Percentiles rank a stretch among this genome's conserved stretches.
Conservation (phyloP, 2,797 vertebrate genomes). For the Spheniscus humboldti region DNA sequence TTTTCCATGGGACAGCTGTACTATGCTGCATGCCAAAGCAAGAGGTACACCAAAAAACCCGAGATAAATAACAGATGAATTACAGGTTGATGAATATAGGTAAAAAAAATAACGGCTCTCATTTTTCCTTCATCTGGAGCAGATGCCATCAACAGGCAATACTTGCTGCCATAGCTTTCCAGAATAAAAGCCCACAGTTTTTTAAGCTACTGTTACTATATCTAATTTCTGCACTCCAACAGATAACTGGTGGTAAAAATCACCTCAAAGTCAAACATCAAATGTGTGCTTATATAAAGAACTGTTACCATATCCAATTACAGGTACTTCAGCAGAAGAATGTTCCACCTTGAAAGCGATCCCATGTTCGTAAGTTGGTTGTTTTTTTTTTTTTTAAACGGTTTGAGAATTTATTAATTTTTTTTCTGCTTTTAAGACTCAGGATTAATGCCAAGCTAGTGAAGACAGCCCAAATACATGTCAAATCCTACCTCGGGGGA, state of each 20-base stretch:
- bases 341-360: accelerated
- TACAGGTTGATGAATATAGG: not conserved
- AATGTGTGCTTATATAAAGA: not conserved
- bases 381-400: not conserved
- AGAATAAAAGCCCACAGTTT: not conserved
- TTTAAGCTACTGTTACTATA: not conserved
- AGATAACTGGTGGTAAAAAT: not conserved
- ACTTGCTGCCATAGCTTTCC: not conserved
- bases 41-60: not conserved
- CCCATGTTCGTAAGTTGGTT: accelerated
- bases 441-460: not conserved
- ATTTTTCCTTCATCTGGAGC: not conserved
- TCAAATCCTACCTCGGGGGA: constrained; percentile 85
- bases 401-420: accelerated
- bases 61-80: not conserved
- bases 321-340: not conserved
- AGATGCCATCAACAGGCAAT: not conserved
- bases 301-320: not conserved
- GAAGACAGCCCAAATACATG: not conserved
- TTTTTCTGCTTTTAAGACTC: not conserved
- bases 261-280: not conserved
- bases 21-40: not conserved
- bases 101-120: not conserved
- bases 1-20: not conserved
- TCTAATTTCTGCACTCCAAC: not conserved